phyloP scores from a whole-genome alignment of 2,113 vertebrate species.

The Mustelus asterias region DNA sequence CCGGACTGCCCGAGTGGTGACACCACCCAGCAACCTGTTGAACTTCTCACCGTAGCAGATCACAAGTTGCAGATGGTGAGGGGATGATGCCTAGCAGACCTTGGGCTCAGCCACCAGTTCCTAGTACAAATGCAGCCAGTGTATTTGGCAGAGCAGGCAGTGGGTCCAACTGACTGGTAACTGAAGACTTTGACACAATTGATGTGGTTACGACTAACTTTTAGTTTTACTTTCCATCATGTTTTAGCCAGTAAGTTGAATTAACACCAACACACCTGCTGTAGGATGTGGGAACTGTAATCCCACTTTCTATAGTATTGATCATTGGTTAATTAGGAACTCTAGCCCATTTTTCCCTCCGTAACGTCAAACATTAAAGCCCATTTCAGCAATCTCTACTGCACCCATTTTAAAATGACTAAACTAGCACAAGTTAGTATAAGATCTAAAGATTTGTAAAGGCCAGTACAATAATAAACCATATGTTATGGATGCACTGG shows the following conservation, averaged over 20 bases:
- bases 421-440: not conserved
- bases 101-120: too few relatives aligned
- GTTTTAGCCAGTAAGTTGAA: not conserved
- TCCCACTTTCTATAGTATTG: not conserved
- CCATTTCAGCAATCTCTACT: not conserved
- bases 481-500: not conserved
- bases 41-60: too few relatives aligned
- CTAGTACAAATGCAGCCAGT: too few relatives aligned
- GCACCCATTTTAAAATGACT: not conserved
- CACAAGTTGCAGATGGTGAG: too few relatives aligned
- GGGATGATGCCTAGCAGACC: too few relatives aligned
- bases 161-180: too few relatives aligned
- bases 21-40: too few relatives aligned
- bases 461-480: not conserved
- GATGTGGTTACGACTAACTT: too few relatives aligned
- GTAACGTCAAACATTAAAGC: not conserved
- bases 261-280: not conserved
- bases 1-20: too few relatives aligned
- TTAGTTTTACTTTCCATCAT: not conserved
- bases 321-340: not conserved
- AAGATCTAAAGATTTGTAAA: not conserved
- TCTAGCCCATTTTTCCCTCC: not conserved
- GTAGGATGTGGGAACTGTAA: not conserved
- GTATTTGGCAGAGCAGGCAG: too few relatives aligned
- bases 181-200: not conserved